These are phyloP conservation scores for Sphaerophoria rueppellii DNA, from an alignment of 2,888 invertebrate genomes.

Conservation along the genomic window DNA sequence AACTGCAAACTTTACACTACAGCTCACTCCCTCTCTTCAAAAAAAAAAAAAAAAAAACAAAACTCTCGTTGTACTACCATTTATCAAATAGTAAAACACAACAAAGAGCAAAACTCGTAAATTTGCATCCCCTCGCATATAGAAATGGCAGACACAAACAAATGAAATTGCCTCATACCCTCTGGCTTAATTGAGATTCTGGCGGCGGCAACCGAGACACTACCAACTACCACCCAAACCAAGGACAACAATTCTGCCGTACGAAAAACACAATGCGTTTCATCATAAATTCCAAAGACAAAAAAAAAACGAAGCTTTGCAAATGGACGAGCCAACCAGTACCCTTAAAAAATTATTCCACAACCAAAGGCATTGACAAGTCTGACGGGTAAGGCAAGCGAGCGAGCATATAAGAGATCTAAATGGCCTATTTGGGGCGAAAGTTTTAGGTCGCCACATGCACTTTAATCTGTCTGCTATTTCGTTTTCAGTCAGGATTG, in stretches of 20 bases:
- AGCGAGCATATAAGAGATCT: slow-evolving; percentile 46
- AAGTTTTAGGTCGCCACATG: slow-evolving; percentile 58
- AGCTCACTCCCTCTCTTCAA: slow-evolving; percentile 9
- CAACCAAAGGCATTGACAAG: slow-evolving; percentile 23
- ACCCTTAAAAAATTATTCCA: neutral
- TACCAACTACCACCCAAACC: neutral
- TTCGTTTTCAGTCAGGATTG: slow-evolving; percentile 7
- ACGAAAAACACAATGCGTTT: slow-evolving; percentile 31
- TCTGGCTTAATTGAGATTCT: neutral
- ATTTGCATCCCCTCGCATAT: slow-evolving; percentile 61
- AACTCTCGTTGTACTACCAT: slow-evolving; percentile 5
- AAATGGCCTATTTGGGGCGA: slow-evolving; percentile 49
- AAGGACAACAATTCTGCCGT: slow-evolving; percentile 46
- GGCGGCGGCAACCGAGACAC: no score
- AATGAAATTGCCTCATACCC: slow-evolving; percentile 43
- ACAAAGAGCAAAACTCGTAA: slow-evolving; percentile 46
- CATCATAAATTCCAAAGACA: slow-evolving; percentile 59
- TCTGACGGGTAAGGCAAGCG: neutral
- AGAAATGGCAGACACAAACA: slow-evolving; percentile 41
- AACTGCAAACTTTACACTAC: neutral
- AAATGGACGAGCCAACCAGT: slow-evolving; percentile 51
- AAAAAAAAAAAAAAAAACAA: neutral
- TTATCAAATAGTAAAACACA: slow-evolving; percentile 56
- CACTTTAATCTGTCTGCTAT: slow-evolving; percentile 64
- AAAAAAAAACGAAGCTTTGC: slow-evolving; percentile 24